Conservation (phyloP, 1,140 invertebrate species). For the Riptortus pedestris region DNA sequence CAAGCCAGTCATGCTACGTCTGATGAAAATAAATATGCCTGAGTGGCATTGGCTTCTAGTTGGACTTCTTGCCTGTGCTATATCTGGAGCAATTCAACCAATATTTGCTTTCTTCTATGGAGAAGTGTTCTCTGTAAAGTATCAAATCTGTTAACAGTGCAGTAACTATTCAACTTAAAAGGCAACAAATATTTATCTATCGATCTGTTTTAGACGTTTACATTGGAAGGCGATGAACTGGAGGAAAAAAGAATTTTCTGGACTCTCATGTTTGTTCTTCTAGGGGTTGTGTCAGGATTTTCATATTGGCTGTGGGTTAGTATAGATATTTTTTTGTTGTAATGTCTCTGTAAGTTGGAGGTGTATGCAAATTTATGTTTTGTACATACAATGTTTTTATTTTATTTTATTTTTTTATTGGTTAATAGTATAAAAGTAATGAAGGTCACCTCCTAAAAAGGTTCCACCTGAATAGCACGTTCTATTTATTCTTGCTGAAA, state of each 20-base stretch:
- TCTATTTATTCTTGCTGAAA: too few relatives aligned
- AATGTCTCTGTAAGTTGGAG: too few relatives aligned
- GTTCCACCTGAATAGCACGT: too few relatives aligned
- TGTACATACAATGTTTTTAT: too few relatives aligned
- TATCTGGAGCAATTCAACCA: conserved; percentile 63
- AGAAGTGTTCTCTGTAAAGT: conserved; percentile 59
- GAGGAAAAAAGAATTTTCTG: conserved; percentile 41
- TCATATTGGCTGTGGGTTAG: neutral
- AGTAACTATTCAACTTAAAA: too few relatives aligned
- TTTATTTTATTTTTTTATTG: too few relatives aligned
- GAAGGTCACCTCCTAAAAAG: too few relatives aligned
- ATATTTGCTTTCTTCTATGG: conserved; percentile 67
- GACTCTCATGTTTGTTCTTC: conserved; percentile 32
- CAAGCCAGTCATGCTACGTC: neutral
- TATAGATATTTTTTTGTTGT: neutral
- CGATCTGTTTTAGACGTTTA: conserved; percentile 40
- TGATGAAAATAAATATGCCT: neutral
- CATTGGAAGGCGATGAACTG: conserved; percentile 39
- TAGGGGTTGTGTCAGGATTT: neutral
- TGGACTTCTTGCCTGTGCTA: conserved; percentile 52
- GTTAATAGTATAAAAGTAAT: too few relatives aligned
- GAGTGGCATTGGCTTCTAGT: conserved; percentile 56
- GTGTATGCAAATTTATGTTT: too few relatives aligned
- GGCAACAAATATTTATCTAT: neutral
- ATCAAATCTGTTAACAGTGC: too few relatives aligned